Conservation (phyloP, 2,888 invertebrate genomes). For the Philopedon plagiatum region DNA sequence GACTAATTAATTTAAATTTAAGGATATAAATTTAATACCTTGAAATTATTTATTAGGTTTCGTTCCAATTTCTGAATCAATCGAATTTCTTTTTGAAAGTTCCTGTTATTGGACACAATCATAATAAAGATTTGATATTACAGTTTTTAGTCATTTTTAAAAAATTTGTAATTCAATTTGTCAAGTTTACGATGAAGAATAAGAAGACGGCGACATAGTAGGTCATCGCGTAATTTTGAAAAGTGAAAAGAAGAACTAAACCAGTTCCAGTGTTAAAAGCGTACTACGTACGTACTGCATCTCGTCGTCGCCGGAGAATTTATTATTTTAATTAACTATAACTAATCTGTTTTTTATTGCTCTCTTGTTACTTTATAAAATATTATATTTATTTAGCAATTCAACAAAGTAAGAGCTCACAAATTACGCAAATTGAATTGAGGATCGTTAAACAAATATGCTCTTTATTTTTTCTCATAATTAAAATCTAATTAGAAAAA, state of each 20-base stretch:
- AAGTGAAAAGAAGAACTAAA: slow-evolving; percentile 34
- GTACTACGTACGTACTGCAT: background rate
- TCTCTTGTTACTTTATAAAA: background rate
- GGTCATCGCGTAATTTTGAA: slow-evolving; percentile 28
- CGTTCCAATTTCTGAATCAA: too few species aligned
- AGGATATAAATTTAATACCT: too few species aligned
- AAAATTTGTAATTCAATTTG: too few species aligned
- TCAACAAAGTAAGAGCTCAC: background rate
- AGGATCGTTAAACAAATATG: background rate
- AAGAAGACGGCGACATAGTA: slow-evolving; percentile 18
- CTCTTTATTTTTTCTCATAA: background rate
- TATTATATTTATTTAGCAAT: background rate
- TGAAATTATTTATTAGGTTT: too few species aligned
- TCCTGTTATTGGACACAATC: too few species aligned
- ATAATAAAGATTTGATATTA: too few species aligned
- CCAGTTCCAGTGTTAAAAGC: slow-evolving; percentile 27
- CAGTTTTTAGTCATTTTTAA: too few species aligned
- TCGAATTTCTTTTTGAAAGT: too few species aligned
- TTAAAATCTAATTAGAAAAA: background rate
- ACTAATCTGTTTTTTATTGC: slow-evolving; percentile 16
- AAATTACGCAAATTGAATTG: slow-evolving; percentile 1
- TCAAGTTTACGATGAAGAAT: too few species aligned
- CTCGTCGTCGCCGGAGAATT: background rate
- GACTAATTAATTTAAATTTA: too few species aligned
- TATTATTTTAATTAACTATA: slow-evolving; percentile 11